Conservation (phyloP, 2,113 vertebrate species). For the Gopherus flavomarginatus region DNA sequence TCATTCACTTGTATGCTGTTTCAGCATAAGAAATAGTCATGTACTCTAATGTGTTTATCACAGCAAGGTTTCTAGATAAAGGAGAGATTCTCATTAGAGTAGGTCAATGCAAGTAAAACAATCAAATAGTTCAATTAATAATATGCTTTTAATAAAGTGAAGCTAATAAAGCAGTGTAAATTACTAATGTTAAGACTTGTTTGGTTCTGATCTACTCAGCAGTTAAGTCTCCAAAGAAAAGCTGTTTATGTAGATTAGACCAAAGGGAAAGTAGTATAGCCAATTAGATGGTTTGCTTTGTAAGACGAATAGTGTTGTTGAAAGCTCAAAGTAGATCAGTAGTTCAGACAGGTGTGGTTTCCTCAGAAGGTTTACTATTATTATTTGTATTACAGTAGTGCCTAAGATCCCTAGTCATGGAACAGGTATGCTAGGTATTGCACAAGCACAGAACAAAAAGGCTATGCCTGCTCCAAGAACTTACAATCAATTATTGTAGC, state of each 20-base stretch:
- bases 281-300: background rate
- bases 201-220: background rate
- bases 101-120: background rate
- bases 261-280: background rate
- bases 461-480: background rate
- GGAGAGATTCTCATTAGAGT: background rate
- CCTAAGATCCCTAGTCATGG: background rate
- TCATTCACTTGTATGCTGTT: background rate
- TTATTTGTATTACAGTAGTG: background rate
- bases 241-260: background rate
- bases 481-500: rapidly evolving
- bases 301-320: background rate
- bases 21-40: background rate
- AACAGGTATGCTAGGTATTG: background rate
- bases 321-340: background rate
- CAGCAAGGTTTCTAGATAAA: background rate
- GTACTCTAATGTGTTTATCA: background rate
- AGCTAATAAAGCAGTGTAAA: background rate
- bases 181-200: background rate
- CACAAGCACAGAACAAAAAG: background rate
- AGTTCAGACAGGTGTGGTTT: background rate
- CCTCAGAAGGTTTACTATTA: background rate
- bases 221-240: background rate
- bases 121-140: background rate
- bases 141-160: background rate